Evolutionary conservation across 2,113 vertebrate genomes (phyloP).

Genomic region (Stictonetta naevosa): DNA sequence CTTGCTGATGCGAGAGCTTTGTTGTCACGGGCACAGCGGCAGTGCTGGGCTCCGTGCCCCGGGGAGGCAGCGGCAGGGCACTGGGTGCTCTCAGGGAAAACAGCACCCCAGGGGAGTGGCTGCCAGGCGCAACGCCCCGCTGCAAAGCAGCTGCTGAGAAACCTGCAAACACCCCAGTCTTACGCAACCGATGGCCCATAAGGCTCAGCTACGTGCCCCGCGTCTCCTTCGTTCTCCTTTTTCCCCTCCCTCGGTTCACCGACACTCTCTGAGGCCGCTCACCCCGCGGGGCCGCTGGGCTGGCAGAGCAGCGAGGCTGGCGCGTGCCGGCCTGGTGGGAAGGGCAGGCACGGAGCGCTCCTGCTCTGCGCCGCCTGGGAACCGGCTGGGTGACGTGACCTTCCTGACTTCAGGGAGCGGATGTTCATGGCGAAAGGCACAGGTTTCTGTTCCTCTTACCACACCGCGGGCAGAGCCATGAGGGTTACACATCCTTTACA

Average conservation of each 20-base stretch:
- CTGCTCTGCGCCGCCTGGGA: neutral
- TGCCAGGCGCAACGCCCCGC: neutral
- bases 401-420: neutral
- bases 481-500: neutral
- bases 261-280: neutral
- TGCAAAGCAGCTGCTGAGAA: neutral
- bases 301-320: neutral
- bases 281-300: neutral
- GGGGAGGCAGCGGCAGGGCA: fast-evolving
- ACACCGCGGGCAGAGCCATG: fast-evolving
- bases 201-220: neutral
- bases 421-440: neutral
- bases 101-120: fast-evolving
- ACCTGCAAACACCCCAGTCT: neutral
- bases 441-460: neutral
- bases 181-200: neutral
- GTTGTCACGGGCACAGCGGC: neutral
- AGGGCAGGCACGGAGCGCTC: neutral
- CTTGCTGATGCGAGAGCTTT: fast-evolving
- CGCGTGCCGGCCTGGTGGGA: neutral
- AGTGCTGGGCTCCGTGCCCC: neutral
- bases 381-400: neutral
- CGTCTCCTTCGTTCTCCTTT: neutral
- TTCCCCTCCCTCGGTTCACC: neutral
- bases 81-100: neutral